These are phyloP conservation scores for Malaclemys terrapin DNA, from an alignment of 2,113 vertebrate genomes.

Conservation along the genomic window DNA sequence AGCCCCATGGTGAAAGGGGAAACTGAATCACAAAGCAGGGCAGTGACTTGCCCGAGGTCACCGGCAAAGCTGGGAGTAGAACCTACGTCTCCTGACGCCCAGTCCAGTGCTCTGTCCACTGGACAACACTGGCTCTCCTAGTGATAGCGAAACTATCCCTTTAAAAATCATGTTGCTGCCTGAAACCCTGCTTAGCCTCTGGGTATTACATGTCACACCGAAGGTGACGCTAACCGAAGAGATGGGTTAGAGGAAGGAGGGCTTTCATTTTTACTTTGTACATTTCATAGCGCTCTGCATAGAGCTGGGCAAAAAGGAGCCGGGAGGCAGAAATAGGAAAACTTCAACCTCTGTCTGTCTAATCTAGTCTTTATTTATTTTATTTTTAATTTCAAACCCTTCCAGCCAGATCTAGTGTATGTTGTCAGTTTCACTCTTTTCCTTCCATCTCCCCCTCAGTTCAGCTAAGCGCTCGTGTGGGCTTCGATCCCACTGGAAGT, in stretches of 20 bases:
- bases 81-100: accelerated
- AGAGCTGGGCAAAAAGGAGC: neutral
- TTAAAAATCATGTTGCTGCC: neutral
- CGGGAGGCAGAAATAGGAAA: neutral
- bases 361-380: neutral
- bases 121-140: accelerated
- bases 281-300: neutral
- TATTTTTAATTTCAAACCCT: neutral
- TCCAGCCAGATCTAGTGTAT: neutral
- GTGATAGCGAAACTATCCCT: neutral
- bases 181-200: neutral
- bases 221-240: neutral
- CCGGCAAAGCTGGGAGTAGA: neutral
- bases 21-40: neutral
- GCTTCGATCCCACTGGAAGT: too few species aligned
- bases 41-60: neutral
- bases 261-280: neutral
- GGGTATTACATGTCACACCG: neutral
- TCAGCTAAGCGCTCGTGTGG: too few species aligned
- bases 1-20: neutral
- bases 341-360: neutral
- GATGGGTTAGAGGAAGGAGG: neutral
- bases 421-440: neutral
- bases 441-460: too few species aligned
- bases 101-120: neutral